phyloP scores from a whole-genome alignment of 2,888 invertebrate species.

The Ormyrus thymus region DNA sequence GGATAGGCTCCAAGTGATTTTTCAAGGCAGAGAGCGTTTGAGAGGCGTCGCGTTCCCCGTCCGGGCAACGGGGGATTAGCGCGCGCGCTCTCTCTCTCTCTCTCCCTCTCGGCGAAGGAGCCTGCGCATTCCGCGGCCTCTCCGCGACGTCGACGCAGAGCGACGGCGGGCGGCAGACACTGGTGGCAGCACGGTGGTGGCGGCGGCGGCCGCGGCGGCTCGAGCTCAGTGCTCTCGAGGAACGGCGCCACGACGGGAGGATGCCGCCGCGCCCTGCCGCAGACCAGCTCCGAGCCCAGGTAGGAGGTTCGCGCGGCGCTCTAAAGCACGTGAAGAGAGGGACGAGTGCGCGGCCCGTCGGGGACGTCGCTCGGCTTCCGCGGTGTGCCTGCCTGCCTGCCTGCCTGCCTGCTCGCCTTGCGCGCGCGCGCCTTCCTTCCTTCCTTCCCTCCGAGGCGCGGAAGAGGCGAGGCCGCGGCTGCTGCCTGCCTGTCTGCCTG shows the following conservation, averaged over 20 bases:
- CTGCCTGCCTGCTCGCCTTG: neutral
- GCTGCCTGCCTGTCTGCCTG: conserved; percentile 16
- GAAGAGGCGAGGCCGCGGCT: conserved; percentile 18
- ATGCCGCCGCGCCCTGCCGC: conserved; percentile 73
- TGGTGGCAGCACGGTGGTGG: conserved; percentile 6
- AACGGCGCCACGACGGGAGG: conserved; percentile 73
- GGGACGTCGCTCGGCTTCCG: too few relatives aligned
- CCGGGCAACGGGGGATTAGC: conserved; percentile 10
- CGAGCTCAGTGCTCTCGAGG: conserved; percentile 72
- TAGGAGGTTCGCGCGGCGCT: conserved; percentile 59
- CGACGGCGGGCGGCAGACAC: conserved; percentile 63
- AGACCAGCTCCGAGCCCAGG: conserved; percentile 70
- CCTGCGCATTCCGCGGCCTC: conserved; percentile 60
- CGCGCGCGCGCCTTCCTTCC: neutral
- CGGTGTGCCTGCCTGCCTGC: neutral
- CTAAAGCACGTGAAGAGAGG: neutral
- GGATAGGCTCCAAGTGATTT: conserved; percentile 1
- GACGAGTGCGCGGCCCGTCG: too few relatives aligned
- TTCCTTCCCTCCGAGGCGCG: conserved; percentile 10
- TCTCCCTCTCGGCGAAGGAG: conserved; percentile 48
- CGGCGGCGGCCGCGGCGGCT: conserved; percentile 12
- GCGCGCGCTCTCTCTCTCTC: conserved; percentile 14
- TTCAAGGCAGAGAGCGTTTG: conserved; percentile 8
- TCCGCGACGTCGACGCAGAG: conserved; percentile 71
- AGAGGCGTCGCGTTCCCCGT: neutral